Conservation (phyloP, 1,140 invertebrate genomes). For the Sinella curviseta region DNA sequence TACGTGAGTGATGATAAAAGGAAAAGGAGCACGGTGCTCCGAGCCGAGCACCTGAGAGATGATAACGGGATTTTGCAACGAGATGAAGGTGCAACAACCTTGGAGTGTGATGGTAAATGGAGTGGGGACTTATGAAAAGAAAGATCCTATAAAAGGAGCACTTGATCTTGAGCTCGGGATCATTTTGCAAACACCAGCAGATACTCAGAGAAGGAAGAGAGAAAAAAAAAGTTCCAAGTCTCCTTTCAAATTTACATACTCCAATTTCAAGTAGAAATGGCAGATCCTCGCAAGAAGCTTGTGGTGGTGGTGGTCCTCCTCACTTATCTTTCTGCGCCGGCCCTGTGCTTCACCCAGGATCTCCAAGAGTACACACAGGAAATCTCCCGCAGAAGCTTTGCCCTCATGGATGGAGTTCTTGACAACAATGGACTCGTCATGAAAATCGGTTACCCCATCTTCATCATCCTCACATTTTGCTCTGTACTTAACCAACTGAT, state of each 20-base stretch:
- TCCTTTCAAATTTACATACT: no score
- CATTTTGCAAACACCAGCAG: background rate
- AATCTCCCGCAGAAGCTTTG: background rate
- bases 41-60: no score
- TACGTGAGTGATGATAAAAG: no score
- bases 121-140: background rate
- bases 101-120: background rate
- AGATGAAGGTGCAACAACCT: background rate
- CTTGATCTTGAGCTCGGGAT: background rate
- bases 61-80: background rate
- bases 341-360: background rate
- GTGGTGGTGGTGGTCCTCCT: background rate
- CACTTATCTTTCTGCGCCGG: background rate
- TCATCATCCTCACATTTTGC: background rate
- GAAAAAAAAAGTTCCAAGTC: no score
- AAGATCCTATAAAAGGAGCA: background rate
- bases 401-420: background rate
- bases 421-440: background rate
- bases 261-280: no score
- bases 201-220: no score
- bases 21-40: no score
- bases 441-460: background rate
- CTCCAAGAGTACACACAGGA: background rate
- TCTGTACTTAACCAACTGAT: background rate
- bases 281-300: background rate